Evolutionary conservation across 2,797 vertebrate species (phyloP).

Genomic region (Threskiornis aethiopicus): DNA sequence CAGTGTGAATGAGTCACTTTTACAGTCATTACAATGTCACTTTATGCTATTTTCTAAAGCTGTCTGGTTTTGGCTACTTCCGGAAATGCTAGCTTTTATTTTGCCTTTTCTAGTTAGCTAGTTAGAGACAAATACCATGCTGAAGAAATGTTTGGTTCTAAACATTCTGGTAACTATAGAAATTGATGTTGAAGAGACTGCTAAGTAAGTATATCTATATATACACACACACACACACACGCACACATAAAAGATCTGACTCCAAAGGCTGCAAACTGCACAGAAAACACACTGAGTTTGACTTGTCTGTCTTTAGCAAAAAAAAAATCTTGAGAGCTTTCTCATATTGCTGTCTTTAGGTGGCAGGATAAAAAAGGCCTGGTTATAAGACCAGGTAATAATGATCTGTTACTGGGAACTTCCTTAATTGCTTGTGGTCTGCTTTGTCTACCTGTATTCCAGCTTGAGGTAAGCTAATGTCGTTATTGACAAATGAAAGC

Average conservation of each 20-base stretch:
- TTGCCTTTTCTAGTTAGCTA: background rate
- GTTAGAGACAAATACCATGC: background rate
- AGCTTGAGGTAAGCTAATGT: background rate
- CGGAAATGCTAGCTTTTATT: background rate
- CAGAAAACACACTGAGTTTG: background rate
- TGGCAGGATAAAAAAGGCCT: background rate
- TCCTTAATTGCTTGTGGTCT: background rate
- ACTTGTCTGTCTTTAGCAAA: background rate
- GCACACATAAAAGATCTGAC: background rate
- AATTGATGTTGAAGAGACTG: background rate
- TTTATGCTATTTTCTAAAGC: background rate
- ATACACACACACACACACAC: fast-evolving
- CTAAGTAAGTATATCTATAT: too few relatives aligned
- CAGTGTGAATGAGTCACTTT: slow-evolving; percentile 19
- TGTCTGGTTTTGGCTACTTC: background rate
- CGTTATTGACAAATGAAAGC: background rate
- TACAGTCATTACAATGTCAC: background rate
- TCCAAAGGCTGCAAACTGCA: background rate
- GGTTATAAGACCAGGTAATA: background rate
- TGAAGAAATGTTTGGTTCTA: background rate
- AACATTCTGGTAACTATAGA: background rate
- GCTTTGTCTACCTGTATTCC: background rate
- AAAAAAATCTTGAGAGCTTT: background rate
- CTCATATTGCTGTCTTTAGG: background rate
- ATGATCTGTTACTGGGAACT: background rate